Evolutionary conservation across 2,797 vertebrate genomes (phyloP), one percentile per base, ranked within the genome.

Genomic region (Hafferia zeledoni): DNA sequence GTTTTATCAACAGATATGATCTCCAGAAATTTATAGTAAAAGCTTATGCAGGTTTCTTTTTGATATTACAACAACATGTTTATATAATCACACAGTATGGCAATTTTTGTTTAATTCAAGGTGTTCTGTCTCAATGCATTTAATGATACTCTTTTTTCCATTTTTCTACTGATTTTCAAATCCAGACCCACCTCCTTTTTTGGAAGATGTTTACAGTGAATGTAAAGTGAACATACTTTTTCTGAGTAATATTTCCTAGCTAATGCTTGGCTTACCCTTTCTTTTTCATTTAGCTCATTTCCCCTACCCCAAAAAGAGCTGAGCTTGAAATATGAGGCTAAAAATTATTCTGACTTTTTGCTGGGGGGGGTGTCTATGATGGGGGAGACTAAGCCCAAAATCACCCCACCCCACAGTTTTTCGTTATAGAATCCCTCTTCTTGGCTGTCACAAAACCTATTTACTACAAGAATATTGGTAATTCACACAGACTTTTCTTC

Each of bases 401-500:
- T 8, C 35, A 43, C 9, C 1, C 33, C 27, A 50, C 24, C 30
- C 4, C 10, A 33, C 24, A 49, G 17, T 30, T 87, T 88, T 81
- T 87, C 39, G 23, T 53, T 74, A 57, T 5, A 72, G 47, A 83
- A 67, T 81, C 44, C 16, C 10, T 78, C 31, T 63, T 90, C 52
- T 72, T 55, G 24, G 6, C 81, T 77, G 14, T 83, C 67, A 90
- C 75, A 67, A 94, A 92, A 83, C 11, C 28, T 46, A 16, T 94
- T 96, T 88, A 47, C 57, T 87, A 31, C 44, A 55, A 37, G 67
- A 80, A 70, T 94, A 79, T 64, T 92, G 74, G 78, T 87, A 87
- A 55, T 92, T 96, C 90, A 79, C 82, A 78, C 18, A 1, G 74
- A 17, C 50, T 70, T 82, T 91, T 89, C 69, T 63, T 93, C 67